Percentiles rank a stretch among this genome's conserved stretches.
These are phyloP conservation scores for Drosophila falleni DNA, from an alignment of 2,888 invertebrate species.

Conservation along the genomic window DNA sequence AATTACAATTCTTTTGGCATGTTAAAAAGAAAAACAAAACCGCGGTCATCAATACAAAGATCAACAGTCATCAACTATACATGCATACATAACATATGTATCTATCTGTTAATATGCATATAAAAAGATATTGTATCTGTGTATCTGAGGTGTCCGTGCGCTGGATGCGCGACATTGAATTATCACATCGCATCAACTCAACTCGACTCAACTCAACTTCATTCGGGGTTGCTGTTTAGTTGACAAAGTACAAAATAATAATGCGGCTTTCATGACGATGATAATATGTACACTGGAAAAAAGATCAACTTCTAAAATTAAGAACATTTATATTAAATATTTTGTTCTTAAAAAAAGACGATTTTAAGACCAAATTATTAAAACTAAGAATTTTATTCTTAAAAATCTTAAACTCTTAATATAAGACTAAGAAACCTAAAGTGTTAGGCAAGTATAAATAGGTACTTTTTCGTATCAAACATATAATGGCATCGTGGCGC, in stretches of 20 bases:
- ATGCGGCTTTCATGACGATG: constrained; percentile 70
- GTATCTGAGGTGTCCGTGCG: constrained; percentile 59
- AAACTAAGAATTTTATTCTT: too few relatives aligned
- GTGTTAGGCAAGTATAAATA: too few relatives aligned
- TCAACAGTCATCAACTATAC: constrained; percentile 52
- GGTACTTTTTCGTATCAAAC: too few relatives aligned
- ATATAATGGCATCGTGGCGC: too few relatives aligned
- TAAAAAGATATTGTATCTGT: constrained; percentile 73
- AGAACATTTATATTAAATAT: too few relatives aligned
- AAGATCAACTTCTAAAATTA: too few relatives aligned
- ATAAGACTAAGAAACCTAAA: too few relatives aligned
- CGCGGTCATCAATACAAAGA: constrained; percentile 76
- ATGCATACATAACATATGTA: constrained; percentile 38
- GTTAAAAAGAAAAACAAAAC: constrained; percentile 56
- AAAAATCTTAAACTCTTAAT: too few relatives aligned
- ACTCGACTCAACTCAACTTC: too few relatives aligned
- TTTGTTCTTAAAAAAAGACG: too few relatives aligned
- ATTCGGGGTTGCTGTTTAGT: constrained; percentile 49
- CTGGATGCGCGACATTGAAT: constrained; percentile 75
- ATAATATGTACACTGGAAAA: too few relatives aligned
- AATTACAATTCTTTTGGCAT: constrained; percentile 81
- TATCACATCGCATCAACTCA: constrained; percentile 68
- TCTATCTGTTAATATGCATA: constrained; percentile 31
- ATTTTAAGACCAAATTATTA: too few relatives aligned
- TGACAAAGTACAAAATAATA: constrained; percentile 80